phyloP scores from a whole-genome alignment of 2,888 invertebrate species.

The Drosophila testacea region DNA sequence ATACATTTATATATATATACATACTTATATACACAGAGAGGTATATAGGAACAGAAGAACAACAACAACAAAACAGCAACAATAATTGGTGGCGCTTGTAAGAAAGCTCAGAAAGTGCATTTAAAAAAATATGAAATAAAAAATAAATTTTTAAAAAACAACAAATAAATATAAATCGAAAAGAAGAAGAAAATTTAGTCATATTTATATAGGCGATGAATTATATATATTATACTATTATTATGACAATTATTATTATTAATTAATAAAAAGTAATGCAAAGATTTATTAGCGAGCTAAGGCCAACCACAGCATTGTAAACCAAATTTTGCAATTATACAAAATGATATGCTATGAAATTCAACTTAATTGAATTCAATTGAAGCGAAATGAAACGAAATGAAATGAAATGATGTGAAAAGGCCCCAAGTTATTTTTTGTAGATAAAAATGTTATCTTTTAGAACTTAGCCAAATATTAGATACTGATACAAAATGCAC shows the following conservation, averaged over 20 bases:
- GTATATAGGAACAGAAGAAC: slow-evolving; percentile 49
- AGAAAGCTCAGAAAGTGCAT: slow-evolving; percentile 84
- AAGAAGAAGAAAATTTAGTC: slow-evolving; percentile 46
- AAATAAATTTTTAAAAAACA: slow-evolving; percentile 60
- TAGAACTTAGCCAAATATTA: slow-evolving; percentile 81
- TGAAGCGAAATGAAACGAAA: slow-evolving; percentile 20
- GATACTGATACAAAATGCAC: slow-evolving; percentile 52
- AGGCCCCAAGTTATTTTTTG: slow-evolving; percentile 73
- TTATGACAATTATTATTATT: slow-evolving; percentile 78
- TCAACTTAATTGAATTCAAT: slow-evolving; percentile 26
- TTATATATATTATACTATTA: slow-evolving; percentile 61
- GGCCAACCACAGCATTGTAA: slow-evolving; percentile 50
- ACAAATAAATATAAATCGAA: slow-evolving; percentile 43
- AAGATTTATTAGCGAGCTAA: slow-evolving; percentile 67
- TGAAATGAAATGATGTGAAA: slow-evolving; percentile 3
- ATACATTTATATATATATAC: slow-evolving; percentile 55
- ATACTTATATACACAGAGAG: slow-evolving; percentile 34
- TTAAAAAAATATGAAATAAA: slow-evolving; percentile 65
- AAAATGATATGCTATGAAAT: slow-evolving; percentile 36
- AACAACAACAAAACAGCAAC: slow-evolving; percentile 71
- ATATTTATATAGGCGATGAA: slow-evolving; percentile 69
- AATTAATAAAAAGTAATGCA: slow-evolving; percentile 59
- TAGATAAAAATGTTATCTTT: slow-evolving; percentile 81
- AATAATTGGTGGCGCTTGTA: slow-evolving; percentile 85
- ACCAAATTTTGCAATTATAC: slow-evolving; percentile 69